phyloP scores from a whole-genome alignment of 2,797 vertebrate genomes.

The Thunnus albacares region DNA sequence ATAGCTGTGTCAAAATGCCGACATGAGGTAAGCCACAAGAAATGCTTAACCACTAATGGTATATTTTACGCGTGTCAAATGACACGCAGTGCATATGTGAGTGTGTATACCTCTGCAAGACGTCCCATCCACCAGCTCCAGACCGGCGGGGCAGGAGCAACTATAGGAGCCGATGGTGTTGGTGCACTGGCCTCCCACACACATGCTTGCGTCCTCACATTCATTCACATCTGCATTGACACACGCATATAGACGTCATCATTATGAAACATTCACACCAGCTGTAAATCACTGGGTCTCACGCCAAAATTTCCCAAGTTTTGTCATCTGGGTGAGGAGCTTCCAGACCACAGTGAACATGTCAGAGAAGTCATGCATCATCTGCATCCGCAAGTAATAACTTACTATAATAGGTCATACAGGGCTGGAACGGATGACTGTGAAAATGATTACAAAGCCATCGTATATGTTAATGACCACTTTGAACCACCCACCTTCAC shows the following conservation, averaged over 20 bases:
- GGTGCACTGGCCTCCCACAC: slow-evolving; percentile 78
- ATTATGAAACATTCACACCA: slow-evolving; percentile 57
- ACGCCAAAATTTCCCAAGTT: slow-evolving; percentile 42
- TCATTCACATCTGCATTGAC: slow-evolving; percentile 81
- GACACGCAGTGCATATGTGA: background rate
- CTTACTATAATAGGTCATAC: slow-evolving; percentile 20
- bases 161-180: slow-evolving; percentile 80
- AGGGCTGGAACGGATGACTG: slow-evolving; percentile 48
- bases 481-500: slow-evolving; percentile 73
- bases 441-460: slow-evolving; percentile 24
- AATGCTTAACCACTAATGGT: slow-evolving; percentile 37
- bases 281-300: slow-evolving; percentile 53
- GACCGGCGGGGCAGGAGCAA: slow-evolving; percentile 79
- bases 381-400: slow-evolving; percentile 34
- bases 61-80: slow-evolving; percentile 28
- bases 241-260: slow-evolving; percentile 57
- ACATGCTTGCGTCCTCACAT: slow-evolving; percentile 77
- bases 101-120: slow-evolving; percentile 77
- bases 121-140: slow-evolving; percentile 73
- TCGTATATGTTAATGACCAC: slow-evolving; percentile 6
- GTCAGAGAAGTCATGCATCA: slow-evolving; percentile 57
- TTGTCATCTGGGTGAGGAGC: slow-evolving; percentile 44
- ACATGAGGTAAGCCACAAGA: slow-evolving; percentile 40
- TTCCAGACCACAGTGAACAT: slow-evolving; percentile 66
- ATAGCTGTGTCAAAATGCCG: slow-evolving; percentile 54